A percentile compares a stretch with the other conserved stretches of the same genome.
Evolutionary conservation across 2,797 vertebrate genomes (phyloP).

Genomic region (Melopsittacus undulatus): DNA sequence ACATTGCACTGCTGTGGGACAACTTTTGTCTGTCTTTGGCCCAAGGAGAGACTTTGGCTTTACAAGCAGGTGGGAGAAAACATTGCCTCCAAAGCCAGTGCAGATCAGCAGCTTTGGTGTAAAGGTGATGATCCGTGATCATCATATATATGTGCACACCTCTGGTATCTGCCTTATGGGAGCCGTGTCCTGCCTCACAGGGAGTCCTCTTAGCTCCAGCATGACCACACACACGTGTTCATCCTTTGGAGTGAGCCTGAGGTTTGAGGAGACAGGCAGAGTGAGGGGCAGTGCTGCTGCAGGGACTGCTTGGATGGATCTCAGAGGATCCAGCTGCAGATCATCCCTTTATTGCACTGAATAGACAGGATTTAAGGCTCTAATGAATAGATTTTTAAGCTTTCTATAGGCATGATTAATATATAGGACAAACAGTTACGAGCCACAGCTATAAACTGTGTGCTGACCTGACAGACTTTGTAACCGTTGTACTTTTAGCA

Average conservation of each 20-base stretch:
- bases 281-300: not conserved
- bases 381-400: slow-evolving; percentile 27
- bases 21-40: not conserved
- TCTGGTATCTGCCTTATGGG: not conserved
- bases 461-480: slow-evolving; percentile 1
- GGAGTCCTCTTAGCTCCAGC: not conserved
- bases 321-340: not conserved
- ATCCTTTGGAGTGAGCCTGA: not conserved
- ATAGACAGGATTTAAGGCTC: not conserved
- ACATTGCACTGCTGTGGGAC: fast-evolving
- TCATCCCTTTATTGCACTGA: not conserved
- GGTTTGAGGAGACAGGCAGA: fast-evolving
- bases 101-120: not conserved
- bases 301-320: not conserved
- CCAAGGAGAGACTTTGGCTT: not conserved
- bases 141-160: not conserved
- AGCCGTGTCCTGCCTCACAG: not conserved
- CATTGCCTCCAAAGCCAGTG: fast-evolving
- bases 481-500: slow-evolving; percentile 18
- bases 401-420: slow-evolving; percentile 4
- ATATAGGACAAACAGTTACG: not conserved
- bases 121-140: not conserved
- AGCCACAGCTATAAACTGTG: not conserved
- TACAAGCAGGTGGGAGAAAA: not conserved
- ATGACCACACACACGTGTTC: fast-evolving